A percentile compares a stretch with the other conserved stretches of the same genome.
phyloP scores from a whole-genome alignment of 2,797 vertebrate genomes.

The Dendrocincla fuliginosa region DNA sequence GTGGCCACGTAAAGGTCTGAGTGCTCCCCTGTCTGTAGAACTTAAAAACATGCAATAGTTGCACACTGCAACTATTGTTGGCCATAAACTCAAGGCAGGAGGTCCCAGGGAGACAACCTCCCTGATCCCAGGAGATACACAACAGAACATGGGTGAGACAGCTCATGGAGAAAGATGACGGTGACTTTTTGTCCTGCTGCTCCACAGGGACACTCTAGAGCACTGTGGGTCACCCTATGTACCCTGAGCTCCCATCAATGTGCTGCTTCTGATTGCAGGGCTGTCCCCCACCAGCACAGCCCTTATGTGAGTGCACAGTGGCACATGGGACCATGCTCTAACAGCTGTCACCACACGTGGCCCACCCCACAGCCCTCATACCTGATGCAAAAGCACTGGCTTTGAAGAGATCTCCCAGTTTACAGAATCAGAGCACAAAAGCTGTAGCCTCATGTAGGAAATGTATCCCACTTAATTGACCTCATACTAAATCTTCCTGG shows the following conservation, averaged over 20 bases:
- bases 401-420: background rate
- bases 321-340: fast-evolving
- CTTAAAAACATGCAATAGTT: background rate
- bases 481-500: constrained; percentile 13
- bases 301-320: fast-evolving
- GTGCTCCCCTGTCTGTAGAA: background rate
- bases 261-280: background rate
- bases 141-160: background rate
- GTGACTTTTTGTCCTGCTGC: background rate
- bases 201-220: background rate
- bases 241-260: background rate
- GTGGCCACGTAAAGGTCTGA: fast-evolving
- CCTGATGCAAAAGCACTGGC: background rate
- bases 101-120: background rate
- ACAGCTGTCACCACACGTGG: background rate
- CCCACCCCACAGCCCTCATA: background rate
- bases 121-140: background rate
- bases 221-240: background rate
- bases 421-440: background rate
- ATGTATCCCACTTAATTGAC: background rate
- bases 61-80: background rate
- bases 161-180: background rate
- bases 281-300: background rate
- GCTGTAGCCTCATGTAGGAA: background rate
- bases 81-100: background rate